These are phyloP conservation scores for Synaphobranchus kaupii DNA, from an alignment of 2,797 vertebrate genomes.

Conservation along the genomic window DNA sequence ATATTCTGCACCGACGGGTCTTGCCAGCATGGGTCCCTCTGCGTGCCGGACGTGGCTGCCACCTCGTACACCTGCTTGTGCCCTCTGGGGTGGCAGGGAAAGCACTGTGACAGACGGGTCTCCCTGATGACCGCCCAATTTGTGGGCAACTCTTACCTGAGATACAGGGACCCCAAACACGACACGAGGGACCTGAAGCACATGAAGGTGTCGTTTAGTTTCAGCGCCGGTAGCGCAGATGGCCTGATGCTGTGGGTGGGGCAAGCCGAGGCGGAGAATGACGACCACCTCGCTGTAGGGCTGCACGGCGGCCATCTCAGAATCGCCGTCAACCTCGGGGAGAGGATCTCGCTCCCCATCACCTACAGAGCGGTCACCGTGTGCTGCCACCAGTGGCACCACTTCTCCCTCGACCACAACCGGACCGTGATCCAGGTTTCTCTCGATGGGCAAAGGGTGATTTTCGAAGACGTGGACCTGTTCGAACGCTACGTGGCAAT, in stretches of 20 bases:
- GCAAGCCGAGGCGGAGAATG: constrained; percentile 75
- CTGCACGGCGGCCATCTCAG: constrained; percentile 73
- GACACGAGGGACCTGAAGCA: constrained; percentile 69
- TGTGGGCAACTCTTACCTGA: constrained; percentile 80
- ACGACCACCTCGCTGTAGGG: constrained; percentile 84
- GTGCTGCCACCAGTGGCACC: constrained; percentile 76
- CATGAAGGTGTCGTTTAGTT: constrained; percentile 77
- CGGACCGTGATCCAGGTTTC: constrained; percentile 75
- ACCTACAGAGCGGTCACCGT: constrained; percentile 54
- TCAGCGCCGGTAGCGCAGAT: constrained; percentile 65
- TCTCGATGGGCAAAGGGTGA: constrained; percentile 67
- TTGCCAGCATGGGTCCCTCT: constrained; percentile 74
- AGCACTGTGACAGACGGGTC: constrained; percentile 68
- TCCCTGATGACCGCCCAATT: constrained; percentile 70
- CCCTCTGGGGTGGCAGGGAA: constrained; percentile 76
- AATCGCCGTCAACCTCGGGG: constrained; percentile 82
- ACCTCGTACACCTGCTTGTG: constrained; percentile 78
- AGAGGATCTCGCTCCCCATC: constrained; percentile 70
- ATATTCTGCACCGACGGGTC: constrained; percentile 65
- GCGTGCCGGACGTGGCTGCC: constrained; percentile 54
- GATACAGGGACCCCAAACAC: constrained; percentile 74
- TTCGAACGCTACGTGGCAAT: constrained; percentile 79
- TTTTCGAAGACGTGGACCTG: constrained; percentile 78
- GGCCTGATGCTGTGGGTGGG: constrained; percentile 83
- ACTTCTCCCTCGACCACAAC: constrained; percentile 71